Conservation (phyloP, 2,888 invertebrate species). For the Agriopis aurantiaria region DNA sequence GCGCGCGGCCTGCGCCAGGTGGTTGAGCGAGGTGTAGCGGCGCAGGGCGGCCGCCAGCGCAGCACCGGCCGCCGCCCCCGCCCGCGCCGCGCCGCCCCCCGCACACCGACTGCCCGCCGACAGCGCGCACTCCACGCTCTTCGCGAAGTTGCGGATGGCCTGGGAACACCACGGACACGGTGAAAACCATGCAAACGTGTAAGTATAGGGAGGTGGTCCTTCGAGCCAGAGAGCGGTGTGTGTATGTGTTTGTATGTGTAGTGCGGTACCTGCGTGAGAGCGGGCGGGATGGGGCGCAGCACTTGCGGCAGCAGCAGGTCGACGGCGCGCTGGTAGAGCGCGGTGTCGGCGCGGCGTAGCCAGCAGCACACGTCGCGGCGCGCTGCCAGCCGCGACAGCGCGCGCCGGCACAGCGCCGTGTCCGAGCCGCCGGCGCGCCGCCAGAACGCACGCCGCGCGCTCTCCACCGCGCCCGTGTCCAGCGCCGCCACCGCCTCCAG, state of each 20-base stretch:
- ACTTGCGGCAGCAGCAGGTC: slow-evolving; percentile 99
- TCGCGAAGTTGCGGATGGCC: slow-evolving; percentile 86
- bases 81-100: slow-evolving; percentile 92
- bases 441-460: slow-evolving; percentile 98
- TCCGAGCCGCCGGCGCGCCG: slow-evolving; percentile 90
- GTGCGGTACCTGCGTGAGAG: slow-evolving; percentile 95
- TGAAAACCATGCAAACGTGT: neutral
- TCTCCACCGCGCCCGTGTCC: slow-evolving; percentile 96
- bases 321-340: slow-evolving; percentile 98
- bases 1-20: slow-evolving; percentile 97
- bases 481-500: slow-evolving; percentile 96
- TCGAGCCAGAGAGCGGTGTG: slow-evolving; percentile 74
- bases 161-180: slow-evolving; percentile 80
- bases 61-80: slow-evolving; percentile 94
- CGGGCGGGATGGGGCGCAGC: slow-evolving; percentile 96
- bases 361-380: slow-evolving; percentile 90
- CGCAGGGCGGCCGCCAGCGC: slow-evolving; percentile 98
- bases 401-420: slow-evolving; percentile 95
- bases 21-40: slow-evolving; percentile 98
- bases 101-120: slow-evolving; percentile 94
- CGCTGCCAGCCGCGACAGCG: slow-evolving; percentile 91
- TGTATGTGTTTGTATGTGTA: slow-evolving; percentile 93
- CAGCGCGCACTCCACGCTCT: slow-evolving; percentile 93
- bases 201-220: too few species aligned
- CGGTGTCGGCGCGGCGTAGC: slow-evolving; percentile 94